Percentiles rank a stretch among this genome's conserved stretches.
Evolutionary conservation across 1,140 invertebrate species (phyloP).

Genomic region (Orius laevigatus): DNA sequence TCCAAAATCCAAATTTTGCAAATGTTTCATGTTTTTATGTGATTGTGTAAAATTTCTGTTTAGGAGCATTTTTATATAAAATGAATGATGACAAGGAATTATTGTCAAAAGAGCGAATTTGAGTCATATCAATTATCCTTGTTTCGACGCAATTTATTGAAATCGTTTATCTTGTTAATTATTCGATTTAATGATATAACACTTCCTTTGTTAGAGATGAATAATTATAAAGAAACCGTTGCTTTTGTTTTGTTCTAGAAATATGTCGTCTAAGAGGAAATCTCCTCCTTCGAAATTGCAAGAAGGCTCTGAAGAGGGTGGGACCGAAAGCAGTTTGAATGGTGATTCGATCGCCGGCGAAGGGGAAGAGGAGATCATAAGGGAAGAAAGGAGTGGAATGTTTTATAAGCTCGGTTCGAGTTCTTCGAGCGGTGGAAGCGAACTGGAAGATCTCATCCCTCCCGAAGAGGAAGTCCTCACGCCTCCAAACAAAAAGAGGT

Average conservation of each 20-base stretch:
- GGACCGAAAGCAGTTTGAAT: background rate
- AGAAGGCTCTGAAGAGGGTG: constrained; percentile 47
- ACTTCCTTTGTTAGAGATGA: too few relatives aligned
- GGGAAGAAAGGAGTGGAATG: constrained; percentile 18
- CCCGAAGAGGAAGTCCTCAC: constrained; percentile 35
- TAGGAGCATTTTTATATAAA: too few relatives aligned
- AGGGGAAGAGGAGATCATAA: constrained; percentile 10
- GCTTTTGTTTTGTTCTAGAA: constrained; percentile 42
- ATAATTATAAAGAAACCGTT: background rate
- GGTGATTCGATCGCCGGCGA: constrained; percentile 4
- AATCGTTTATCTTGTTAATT: too few relatives aligned
- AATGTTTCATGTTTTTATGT: too few relatives aligned
- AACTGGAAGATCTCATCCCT: constrained; percentile 30
- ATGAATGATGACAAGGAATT: too few relatives aligned
- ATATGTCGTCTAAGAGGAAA: constrained; percentile 87
- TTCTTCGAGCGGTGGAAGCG: constrained; percentile 38
- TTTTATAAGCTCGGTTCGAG: constrained; percentile 39
- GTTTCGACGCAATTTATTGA: too few relatives aligned
- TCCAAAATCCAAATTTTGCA: too few relatives aligned
- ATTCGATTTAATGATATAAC: too few relatives aligned
- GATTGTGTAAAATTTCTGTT: too few relatives aligned
- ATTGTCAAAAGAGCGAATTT: too few relatives aligned
- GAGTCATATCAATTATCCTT: too few relatives aligned
- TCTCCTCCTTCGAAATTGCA: constrained; percentile 78
- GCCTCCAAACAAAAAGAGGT: constrained; percentile 18